These are phyloP conservation scores for Zele albiditarsus DNA, from an alignment of 2,888 invertebrate species.

Conservation along the genomic window DNA sequence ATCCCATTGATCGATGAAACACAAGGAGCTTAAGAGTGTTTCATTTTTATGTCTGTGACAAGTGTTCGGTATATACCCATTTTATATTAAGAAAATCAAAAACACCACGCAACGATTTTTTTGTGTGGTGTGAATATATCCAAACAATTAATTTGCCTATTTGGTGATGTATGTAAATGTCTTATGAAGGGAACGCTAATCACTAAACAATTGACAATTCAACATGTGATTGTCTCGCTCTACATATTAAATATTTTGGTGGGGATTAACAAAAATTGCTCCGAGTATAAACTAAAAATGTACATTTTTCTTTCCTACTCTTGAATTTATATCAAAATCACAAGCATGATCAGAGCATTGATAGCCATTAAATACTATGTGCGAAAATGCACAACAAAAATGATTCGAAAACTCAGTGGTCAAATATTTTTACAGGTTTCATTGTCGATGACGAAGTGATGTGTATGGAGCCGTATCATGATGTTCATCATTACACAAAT, in stretches of 20 bases:
- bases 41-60: neutral
- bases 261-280: neutral
- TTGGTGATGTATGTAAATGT: neutral
- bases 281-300: neutral
- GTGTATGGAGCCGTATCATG: conserved; percentile 52
- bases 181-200: neutral
- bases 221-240: conserved; percentile 21
- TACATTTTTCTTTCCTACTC: neutral
- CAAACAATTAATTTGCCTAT: neutral
- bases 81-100: neutral
- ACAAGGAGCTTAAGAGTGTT: conserved; percentile 51
- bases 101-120: neutral
- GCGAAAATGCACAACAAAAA: neutral
- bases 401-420: neutral
- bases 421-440: conserved; percentile 58
- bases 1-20: conserved; percentile 69
- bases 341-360: neutral
- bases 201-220: neutral
- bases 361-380: neutral
- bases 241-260: neutral
- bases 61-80: neutral
- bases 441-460: conserved; percentile 60
- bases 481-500: conserved; percentile 42
- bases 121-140: neutral
- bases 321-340: neutral